These are phyloP conservation scores for Menidia beryllina DNA, from an alignment of 2,113 vertebrate species.

Conservation along the genomic window DNA sequence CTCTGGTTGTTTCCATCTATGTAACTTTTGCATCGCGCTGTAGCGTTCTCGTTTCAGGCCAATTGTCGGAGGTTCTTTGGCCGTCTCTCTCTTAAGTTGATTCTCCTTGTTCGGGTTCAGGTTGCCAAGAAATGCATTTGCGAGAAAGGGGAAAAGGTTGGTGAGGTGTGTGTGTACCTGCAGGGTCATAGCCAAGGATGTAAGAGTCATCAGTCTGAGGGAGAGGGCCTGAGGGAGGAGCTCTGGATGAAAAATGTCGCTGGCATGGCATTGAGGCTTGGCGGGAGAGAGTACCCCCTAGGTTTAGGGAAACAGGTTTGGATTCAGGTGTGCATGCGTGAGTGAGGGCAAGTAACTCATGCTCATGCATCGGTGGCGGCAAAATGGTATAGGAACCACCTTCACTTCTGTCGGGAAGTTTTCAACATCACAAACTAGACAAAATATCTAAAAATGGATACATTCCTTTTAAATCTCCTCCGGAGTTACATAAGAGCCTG, in stretches of 20 bases:
- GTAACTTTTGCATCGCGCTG: too few species aligned
- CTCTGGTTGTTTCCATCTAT: too few species aligned
- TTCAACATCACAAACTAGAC: not conserved
- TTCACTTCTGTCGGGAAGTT: not conserved
- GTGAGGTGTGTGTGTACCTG: slow-evolving; percentile 48
- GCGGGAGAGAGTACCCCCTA: slow-evolving; percentile 86
- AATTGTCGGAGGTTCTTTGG: too few species aligned
- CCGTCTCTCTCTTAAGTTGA: too few species aligned
- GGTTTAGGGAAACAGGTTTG: slow-evolving; percentile 70
- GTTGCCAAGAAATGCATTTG: not conserved
- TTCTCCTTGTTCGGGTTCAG: too few species aligned
- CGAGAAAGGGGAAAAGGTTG: not conserved
- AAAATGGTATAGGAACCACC: not conserved
- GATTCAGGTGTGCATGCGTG: slow-evolving; percentile 44
- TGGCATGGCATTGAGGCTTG: slow-evolving; percentile 79
- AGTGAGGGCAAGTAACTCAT: slow-evolving; percentile 25
- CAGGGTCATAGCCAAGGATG: slow-evolving; percentile 66
- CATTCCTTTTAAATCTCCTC: slow-evolving; percentile 22
- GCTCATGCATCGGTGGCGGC: slow-evolving; percentile 25
- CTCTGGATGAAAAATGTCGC: slow-evolving; percentile 81
- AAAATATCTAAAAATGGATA: slow-evolving; percentile 11
- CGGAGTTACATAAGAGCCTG: slow-evolving; percentile 48
- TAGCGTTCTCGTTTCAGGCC: too few species aligned
- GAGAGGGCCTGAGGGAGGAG: slow-evolving; percentile 60
- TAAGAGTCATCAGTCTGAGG: slow-evolving; percentile 82